A percentile compares a stretch with the other conserved stretches of the same genome.
Evolutionary conservation across 2,797 vertebrate genomes (phyloP).

Genomic region (Buphagus erythrorhynchus): DNA sequence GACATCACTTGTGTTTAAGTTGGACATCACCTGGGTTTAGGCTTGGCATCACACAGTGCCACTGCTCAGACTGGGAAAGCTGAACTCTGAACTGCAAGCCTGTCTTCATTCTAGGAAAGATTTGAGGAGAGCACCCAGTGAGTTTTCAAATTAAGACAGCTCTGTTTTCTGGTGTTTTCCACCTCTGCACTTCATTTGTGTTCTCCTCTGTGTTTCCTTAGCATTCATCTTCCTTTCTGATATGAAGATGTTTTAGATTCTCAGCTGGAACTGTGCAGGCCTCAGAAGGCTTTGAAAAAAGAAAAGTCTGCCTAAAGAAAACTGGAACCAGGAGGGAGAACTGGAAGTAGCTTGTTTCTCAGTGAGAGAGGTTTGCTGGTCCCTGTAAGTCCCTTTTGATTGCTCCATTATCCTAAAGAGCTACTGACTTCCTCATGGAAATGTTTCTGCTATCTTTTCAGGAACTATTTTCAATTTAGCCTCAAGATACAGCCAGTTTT

Average conservation of each 20-base stretch:
- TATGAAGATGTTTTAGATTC: neutral
- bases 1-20: neutral
- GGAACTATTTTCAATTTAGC: neutral
- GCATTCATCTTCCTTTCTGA: neutral
- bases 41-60: rapidly evolving
- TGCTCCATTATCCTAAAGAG: neutral
- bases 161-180: neutral
- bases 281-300: neutral
- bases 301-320: neutral
- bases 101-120: neutral
- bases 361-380: neutral
- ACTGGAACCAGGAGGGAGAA: neutral
- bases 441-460: neutral
- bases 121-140: neutral
- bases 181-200: neutral
- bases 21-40: neutral
- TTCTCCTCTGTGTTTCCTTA: neutral
- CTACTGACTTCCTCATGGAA: neutral
- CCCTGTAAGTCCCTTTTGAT: neutral
- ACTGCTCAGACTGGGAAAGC: neutral
- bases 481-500: neutral
- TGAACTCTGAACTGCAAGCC: neutral
- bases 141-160: neutral
- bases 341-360: neutral
- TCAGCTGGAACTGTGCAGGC: neutral